A percentile compares a stretch with the other conserved stretches of the same genome.
Evolutionary conservation across 2,113 vertebrate genomes (phyloP).

Genomic region (Fregata magnificens): DNA sequence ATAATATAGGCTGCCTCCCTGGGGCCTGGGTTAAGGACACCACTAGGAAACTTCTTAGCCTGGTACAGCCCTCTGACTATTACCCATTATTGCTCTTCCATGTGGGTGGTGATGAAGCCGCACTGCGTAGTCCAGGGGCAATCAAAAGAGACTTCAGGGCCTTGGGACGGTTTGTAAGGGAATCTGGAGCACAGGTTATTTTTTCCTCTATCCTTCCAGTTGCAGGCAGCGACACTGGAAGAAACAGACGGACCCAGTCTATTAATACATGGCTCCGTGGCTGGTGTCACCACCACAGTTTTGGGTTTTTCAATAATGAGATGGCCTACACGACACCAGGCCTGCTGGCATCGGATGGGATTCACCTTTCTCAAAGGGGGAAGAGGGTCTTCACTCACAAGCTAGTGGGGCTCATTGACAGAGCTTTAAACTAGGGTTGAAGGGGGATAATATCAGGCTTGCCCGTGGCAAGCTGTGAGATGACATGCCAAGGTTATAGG

Average conservation of each 20-base stretch:
- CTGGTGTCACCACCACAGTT: neutral
- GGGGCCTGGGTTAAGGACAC: neutral
- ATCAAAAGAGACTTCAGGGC: neutral
- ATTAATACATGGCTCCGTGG: neutral
- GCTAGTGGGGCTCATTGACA: neutral
- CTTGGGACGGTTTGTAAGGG: neutral
- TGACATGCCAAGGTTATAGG: neutral
- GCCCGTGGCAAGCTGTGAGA: neutral
- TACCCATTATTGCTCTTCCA: neutral
- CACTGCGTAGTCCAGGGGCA: neutral
- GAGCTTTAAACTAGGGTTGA: neutral
- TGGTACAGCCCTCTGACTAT: neutral
- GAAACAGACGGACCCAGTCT: neutral
- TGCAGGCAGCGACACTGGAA: neutral
- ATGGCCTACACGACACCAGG: neutral
- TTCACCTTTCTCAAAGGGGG: neutral
- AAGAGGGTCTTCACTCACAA: neutral
- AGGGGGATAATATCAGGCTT: neutral
- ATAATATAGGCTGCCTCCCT: neutral
- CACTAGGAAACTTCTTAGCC: neutral
- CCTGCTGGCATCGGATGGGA: neutral
- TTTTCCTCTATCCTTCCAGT: neutral
- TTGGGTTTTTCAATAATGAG: neutral
- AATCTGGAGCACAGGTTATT: neutral
- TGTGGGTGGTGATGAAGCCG: neutral